Evolutionary conservation across 2,113 vertebrate species (phyloP).

Genomic region (Pelvicachromis taeniatus): DNA sequence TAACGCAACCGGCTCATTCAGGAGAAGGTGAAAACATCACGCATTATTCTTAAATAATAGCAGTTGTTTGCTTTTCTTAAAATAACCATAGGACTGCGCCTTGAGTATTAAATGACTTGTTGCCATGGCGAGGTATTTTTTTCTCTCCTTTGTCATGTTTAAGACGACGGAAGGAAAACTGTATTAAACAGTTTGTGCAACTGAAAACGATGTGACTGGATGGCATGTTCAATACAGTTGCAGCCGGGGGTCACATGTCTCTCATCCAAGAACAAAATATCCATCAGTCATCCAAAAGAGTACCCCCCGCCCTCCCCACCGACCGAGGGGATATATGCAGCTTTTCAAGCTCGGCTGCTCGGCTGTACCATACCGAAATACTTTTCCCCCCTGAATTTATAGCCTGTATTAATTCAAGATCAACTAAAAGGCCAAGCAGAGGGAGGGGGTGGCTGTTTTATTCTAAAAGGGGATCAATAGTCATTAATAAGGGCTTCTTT

Average conservation of each 20-base stretch:
- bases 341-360: background rate
- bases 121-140: slow-evolving; percentile 45
- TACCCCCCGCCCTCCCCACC: background rate
- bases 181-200: slow-evolving; percentile 9
- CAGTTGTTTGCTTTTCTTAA: slow-evolving; percentile 5
- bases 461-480: slow-evolving; percentile 64
- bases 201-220: background rate
- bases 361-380: background rate
- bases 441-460: slow-evolving; percentile 52
- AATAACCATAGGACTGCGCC: slow-evolving; percentile 20
- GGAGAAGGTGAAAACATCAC: background rate
- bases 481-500: slow-evolving; percentile 63
- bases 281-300: background rate
- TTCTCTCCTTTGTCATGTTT: background rate
- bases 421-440: slow-evolving; percentile 34
- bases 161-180: background rate
- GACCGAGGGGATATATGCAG: background rate
- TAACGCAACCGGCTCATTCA: background rate
- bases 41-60: background rate
- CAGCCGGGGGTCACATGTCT: background rate
- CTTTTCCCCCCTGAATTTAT: slow-evolving; percentile 19
- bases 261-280: background rate
- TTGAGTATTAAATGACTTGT: slow-evolving; percentile 16
- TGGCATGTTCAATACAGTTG: background rate
- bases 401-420: slow-evolving; percentile 31